Evolutionary conservation across 2,888 invertebrate species (phyloP).

Genomic region (Dioctria linearis): DNA sequence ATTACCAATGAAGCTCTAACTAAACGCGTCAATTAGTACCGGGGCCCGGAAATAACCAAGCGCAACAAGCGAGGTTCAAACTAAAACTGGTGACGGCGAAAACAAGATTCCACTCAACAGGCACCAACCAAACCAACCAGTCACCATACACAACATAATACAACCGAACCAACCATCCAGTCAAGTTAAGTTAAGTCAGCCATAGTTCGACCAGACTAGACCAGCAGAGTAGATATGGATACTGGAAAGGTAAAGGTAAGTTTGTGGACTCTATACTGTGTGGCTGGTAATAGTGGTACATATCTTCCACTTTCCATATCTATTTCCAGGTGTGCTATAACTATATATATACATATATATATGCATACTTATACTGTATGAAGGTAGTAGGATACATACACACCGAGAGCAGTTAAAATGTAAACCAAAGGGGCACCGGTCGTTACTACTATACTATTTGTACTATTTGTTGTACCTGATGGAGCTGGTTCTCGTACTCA

Average conservation of each 20-base stretch:
- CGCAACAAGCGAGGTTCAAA: conserved; percentile 49
- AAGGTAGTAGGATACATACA: neutral
- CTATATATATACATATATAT: too few species aligned
- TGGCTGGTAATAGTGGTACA: neutral
- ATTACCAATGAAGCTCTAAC: neutral
- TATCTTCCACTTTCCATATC: too few species aligned
- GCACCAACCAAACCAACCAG: neutral
- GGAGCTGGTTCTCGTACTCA: too few species aligned
- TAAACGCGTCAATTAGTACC: conserved; percentile 16
- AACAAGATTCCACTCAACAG: conserved; percentile 2
- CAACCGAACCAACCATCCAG: neutral
- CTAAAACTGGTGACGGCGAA: conserved; percentile 39
- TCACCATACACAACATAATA: too few species aligned
- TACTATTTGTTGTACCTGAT: too few species aligned
- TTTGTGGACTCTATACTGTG: neutral
- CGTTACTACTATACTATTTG: too few species aligned
- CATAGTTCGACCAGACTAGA: neutral
- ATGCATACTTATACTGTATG: too few species aligned
- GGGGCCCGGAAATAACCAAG: conserved; percentile 24
- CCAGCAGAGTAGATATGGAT: neutral
- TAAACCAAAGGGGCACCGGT: too few species aligned
- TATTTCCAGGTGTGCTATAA: too few species aligned
- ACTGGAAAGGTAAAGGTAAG: conserved; percentile 7
- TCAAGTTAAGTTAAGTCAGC: neutral
- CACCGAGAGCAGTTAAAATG: neutral